A percentile compares a stretch with the other conserved stretches of the same genome.
Evolutionary conservation across 2,888 invertebrate genomes (phyloP).

Genomic region (Eudasyphora cyanicolor): DNA sequence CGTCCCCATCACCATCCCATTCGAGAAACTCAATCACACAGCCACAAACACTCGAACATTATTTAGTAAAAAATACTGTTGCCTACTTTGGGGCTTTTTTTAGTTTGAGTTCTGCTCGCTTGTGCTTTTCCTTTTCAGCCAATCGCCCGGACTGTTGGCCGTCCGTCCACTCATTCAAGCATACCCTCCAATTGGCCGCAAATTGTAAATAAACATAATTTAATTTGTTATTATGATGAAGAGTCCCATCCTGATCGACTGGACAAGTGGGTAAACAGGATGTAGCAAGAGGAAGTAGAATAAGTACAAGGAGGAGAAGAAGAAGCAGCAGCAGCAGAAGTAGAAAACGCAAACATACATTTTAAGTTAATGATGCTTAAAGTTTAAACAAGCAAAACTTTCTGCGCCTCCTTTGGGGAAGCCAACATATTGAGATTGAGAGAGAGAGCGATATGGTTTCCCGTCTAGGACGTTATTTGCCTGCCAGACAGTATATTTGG

Average conservation of each 20-base stretch:
- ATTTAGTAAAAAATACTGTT: slow-evolving; percentile 13
- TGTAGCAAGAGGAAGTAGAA: no score
- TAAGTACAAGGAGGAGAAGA: no score
- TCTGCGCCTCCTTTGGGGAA: slow-evolving; percentile 9
- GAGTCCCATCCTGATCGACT: neutral
- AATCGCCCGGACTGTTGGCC: no score
- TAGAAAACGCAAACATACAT: slow-evolving; percentile 40
- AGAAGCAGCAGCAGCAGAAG: no score
- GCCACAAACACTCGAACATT: neutral
- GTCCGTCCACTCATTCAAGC: slow-evolving; percentile 29
- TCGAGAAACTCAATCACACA: neutral
- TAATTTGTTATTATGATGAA: slow-evolving; percentile 48
- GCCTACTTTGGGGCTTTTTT: slow-evolving; percentile 40
- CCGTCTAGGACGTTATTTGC: neutral
- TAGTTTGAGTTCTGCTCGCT: neutral
- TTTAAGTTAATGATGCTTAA: slow-evolving; percentile 58
- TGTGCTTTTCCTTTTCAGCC: neutral
- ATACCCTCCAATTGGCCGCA: slow-evolving; percentile 48
- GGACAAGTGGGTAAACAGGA: neutral
- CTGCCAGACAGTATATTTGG: slow-evolving; percentile 7
- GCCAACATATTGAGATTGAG: neutral
- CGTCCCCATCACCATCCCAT: no score
- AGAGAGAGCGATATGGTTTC: neutral
- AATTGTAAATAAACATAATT: slow-evolving; percentile 61
- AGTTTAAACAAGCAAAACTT: slow-evolving; percentile 59